Evolutionary conservation across 2,888 invertebrate species (phyloP), one percentile per base, ranked within the genome.

Genomic region (Perizoma flavofasciatum): DNA sequence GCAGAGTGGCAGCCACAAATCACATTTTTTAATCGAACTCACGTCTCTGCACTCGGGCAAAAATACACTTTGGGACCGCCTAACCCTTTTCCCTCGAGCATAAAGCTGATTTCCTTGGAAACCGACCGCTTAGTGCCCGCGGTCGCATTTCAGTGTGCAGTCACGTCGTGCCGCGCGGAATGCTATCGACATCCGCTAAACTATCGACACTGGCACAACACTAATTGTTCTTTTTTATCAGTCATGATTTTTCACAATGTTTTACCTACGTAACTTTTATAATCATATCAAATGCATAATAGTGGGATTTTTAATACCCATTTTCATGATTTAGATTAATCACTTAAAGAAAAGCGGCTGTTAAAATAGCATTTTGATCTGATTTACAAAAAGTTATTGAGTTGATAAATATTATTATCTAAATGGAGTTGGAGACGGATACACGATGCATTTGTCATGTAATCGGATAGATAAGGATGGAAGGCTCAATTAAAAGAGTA

Each of bases 1-100:
- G 86, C 83, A 74, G 83, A 83, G 79, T 83, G 85, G 83, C 83
- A 76, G 82, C 88, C 89, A 89, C 90, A 91, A 90, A 90, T 91
- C 90, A 91, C 86, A 90, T 90, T 91, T 91, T 90, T 90, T 89
- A 90, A 89, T 90, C 89, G 88, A 85, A 85, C 86, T 84, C 89
- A 85, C 88, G 87, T 88, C 84, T 83, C 79, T 70, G 73, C 72
- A 65, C 67, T 65, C 65, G 61, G 65, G 65, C 81, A 79, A 79
- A 70, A 57, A 59, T 68, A 61, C 49, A 40, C 57, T 55, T 66
- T 33, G 59, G 37, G 61, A 58, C 32, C 34, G 40, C 48, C 8
- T 61, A 54, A 65, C 71, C 69, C 72, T 77, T 73, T 67, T 32
- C 3, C 22, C 50, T 11, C 32, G 4, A n/a, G n/a, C 9, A 61